These are phyloP conservation scores for Abramis brama DNA, from an alignment of 2,113 vertebrate genomes.

Conservation along the genomic window DNA sequence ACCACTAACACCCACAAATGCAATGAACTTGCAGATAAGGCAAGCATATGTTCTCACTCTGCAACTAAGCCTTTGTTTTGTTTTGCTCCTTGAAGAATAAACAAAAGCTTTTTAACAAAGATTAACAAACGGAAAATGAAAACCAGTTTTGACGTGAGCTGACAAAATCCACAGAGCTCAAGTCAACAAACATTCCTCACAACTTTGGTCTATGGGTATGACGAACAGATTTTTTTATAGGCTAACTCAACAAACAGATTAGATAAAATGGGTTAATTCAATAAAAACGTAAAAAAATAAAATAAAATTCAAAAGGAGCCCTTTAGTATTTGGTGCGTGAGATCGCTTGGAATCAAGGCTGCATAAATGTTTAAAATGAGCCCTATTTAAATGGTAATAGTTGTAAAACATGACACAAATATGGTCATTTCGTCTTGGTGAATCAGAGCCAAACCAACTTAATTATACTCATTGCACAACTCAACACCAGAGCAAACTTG, in stretches of 20 bases:
- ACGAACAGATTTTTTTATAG: background rate
- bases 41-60: conserved; percentile 53
- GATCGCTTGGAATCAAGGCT: conserved; percentile 41
- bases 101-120: conserved; percentile 36
- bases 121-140: conserved; percentile 3
- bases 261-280: background rate
- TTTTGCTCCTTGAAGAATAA: conserved; percentile 19
- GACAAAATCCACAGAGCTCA: conserved; percentile 18
- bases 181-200: conserved; percentile 36
- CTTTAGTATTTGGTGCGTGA: conserved; percentile 33
- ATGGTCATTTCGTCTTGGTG: conserved; percentile 30
- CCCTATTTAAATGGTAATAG: conserved; percentile 48
- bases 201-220: conserved; percentile 4
- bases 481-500: conserved; percentile 22
- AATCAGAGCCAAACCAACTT: conserved; percentile 33
- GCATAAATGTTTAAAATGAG: conserved; percentile 39
- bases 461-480: conserved; percentile 34
- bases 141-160: conserved; percentile 12
- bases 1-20: conserved; percentile 38
- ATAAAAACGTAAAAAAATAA: background rate
- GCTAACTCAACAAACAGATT: background rate
- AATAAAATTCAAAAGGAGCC: conserved; percentile 12
- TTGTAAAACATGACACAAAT: conserved; percentile 50
- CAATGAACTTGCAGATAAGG: conserved; percentile 45
- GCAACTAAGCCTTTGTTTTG: conserved; percentile 37